These are phyloP conservation scores for Temnothorax curvispinosus DNA, from an alignment of 1,140 invertebrate species.

Conservation along the genomic window DNA sequence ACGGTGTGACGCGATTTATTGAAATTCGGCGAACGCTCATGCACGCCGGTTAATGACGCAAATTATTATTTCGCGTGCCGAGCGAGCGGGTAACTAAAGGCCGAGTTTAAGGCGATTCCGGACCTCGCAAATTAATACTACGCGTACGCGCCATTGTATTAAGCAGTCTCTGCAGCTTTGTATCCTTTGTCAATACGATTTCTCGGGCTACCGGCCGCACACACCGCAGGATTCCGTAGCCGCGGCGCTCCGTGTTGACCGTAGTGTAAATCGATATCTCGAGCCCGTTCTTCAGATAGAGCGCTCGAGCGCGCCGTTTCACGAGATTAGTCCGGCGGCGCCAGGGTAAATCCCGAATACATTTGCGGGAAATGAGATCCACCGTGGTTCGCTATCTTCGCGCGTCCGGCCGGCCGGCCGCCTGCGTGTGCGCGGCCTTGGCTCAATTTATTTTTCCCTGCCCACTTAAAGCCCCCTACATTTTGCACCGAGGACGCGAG, in stretches of 20 bases:
- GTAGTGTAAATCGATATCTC: constrained; percentile 79
- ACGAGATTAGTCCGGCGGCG: constrained; percentile 74
- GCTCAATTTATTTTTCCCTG: constrained; percentile 67
- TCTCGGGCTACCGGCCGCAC: constrained; percentile 24
- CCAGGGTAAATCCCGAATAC: constrained; percentile 71
- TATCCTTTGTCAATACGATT: constrained; percentile 77
- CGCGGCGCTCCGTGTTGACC: constrained; percentile 66
- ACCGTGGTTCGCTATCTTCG: constrained; percentile 40
- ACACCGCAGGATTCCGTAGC: constrained; percentile 25
- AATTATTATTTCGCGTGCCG: constrained; percentile 35
- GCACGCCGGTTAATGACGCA: background rate
- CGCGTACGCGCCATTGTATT: constrained; percentile 33
- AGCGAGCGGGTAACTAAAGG: constrained; percentile 19
- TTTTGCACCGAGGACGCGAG: constrained; percentile 25
- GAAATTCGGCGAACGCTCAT: constrained; percentile 2
- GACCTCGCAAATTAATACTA: constrained; percentile 76
- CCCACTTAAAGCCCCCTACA: constrained; percentile 58
- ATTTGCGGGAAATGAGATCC: constrained; percentile 62
- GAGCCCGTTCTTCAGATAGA: constrained; percentile 67
- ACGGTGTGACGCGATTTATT: constrained; percentile 2
- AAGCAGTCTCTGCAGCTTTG: constrained; percentile 46
- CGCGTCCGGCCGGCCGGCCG: constrained; percentile 34
- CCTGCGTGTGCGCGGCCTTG: background rate
- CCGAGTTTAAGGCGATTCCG: constrained; percentile 43
- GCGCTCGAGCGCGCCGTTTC: constrained; percentile 73